These are phyloP conservation scores for Ormyrus thymus DNA, from an alignment of 2,888 invertebrate genomes.

Conservation along the genomic window DNA sequence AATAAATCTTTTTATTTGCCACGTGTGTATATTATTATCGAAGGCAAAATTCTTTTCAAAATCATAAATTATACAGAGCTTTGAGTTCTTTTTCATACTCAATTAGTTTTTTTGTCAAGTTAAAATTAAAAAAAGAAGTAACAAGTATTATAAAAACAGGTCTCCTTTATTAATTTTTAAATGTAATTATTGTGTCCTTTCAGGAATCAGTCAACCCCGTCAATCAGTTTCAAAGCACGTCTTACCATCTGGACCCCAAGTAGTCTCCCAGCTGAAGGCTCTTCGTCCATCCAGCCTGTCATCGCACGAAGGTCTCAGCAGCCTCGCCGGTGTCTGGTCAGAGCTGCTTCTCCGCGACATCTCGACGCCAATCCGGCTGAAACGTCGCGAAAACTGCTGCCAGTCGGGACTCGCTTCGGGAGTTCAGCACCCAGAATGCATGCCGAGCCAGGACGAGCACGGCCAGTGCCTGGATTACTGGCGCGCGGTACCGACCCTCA, in stretches of 20 bases:
- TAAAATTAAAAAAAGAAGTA: no score
- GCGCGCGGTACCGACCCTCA: constrained; percentile 80
- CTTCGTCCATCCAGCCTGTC: constrained; percentile 68
- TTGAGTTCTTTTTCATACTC: no score
- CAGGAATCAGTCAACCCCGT: constrained; percentile 76
- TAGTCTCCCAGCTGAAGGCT: constrained; percentile 78
- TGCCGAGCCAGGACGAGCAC: constrained; percentile 68
- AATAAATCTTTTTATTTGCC: no score
- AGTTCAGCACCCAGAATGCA: constrained; percentile 77
- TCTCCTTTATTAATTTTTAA: no score
- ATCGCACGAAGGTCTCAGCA: constrained; percentile 86
- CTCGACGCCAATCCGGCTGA: constrained; percentile 80
- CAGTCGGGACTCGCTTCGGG: constrained; percentile 54
- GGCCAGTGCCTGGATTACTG: constrained; percentile 81
- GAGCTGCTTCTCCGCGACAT: constrained; percentile 85
- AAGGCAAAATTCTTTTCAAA: no score
- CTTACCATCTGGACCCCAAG: constrained; percentile 80
- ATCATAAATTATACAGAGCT: no score
- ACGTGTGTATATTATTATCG: no score
- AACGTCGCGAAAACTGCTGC: constrained; percentile 64
- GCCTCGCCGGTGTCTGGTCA: constrained; percentile 87
- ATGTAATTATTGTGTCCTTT: neutral
- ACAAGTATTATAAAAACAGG: no score
- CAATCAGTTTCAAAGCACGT: constrained; percentile 78
- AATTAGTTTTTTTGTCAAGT: no score